Conservation (phyloP, 1,140 invertebrate genomes). For the Hestina assimilis region DNA sequence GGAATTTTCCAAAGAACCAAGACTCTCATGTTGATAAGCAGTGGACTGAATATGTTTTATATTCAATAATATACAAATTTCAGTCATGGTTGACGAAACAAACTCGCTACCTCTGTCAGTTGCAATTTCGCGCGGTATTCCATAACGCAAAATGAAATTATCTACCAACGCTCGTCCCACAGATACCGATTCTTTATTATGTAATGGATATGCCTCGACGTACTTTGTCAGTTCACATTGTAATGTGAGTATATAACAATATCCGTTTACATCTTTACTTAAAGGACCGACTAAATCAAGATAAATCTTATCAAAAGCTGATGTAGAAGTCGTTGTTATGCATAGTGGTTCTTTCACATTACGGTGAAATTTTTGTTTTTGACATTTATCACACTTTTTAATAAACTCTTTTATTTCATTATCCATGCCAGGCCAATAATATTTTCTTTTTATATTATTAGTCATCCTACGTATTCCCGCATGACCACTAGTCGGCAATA, state of each 20-base stretch:
- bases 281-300: conserved; percentile 19
- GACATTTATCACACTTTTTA: conserved; percentile 15
- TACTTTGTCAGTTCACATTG: conserved; percentile 17
- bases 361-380: conserved; percentile 8
- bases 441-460: conserved; percentile 26
- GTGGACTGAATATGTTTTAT: conserved; percentile 18
- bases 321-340: conserved; percentile 14
- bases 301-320: conserved; percentile 19
- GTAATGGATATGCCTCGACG: conserved; percentile 17
- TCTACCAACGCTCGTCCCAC: conserved; percentile 3
- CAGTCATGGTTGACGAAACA: not conserved
- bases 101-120: conserved; percentile 6
- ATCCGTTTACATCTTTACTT: not conserved
- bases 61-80: conserved; percentile 13
- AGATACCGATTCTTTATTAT: not conserved
- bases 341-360: conserved; percentile 9
- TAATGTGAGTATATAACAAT: conserved; percentile 13
- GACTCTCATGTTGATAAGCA: conserved; percentile 25
- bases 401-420: conserved; percentile 18
- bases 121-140: not conserved
- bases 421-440: conserved; percentile 22
- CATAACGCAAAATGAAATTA: conserved; percentile 22
- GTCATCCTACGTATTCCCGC: conserved; percentile 14
- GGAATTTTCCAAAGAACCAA: conserved; percentile 22
- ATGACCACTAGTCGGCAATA: conserved; percentile 19